Percentiles rank a stretch among this genome's conserved stretches.
Conservation (phyloP, 2,888 invertebrate genomes). For the Euphydryas editha region DNA sequence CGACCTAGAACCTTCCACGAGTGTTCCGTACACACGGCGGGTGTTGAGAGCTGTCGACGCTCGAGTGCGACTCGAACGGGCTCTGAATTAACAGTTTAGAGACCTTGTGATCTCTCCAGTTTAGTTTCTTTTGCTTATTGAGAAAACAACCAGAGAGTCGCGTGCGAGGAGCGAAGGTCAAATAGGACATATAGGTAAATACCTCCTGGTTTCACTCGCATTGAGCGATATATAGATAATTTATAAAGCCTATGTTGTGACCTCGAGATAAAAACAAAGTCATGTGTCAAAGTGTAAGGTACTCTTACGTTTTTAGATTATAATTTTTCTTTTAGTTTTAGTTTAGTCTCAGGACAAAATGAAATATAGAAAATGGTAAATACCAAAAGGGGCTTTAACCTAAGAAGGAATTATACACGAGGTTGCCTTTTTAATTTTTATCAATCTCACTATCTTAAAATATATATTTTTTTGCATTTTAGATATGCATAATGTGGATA, state of each 20-base stretch:
- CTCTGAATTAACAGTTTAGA: constrained; percentile 22
- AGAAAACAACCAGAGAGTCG: not conserved
- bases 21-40: constrained; percentile 34
- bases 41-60: constrained; percentile 21
- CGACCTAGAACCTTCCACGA: constrained; percentile 17
- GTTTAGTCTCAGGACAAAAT: no score
- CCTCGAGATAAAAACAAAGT: no score
- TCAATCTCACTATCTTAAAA: no score
- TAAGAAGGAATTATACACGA: no score
- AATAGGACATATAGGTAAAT: not conserved
- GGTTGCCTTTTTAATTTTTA: no score
- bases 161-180: not conserved
- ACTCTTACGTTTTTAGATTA: no score
- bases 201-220: not conserved
- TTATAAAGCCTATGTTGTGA: not conserved
- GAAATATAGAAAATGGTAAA: no score
- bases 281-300: no score
- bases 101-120: constrained; percentile 1
- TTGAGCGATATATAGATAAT: not conserved
- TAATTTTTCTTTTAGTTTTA: no score
- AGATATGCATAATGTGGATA: no score
- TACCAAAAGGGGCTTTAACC: no score
- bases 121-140: not conserved
- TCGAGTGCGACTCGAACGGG: constrained; percentile 18
- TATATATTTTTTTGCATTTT: no score